Evolutionary conservation across 2,888 invertebrate genomes (phyloP), one percentile per base, ranked within the genome.

Genomic region (Lasiommata megera): DNA sequence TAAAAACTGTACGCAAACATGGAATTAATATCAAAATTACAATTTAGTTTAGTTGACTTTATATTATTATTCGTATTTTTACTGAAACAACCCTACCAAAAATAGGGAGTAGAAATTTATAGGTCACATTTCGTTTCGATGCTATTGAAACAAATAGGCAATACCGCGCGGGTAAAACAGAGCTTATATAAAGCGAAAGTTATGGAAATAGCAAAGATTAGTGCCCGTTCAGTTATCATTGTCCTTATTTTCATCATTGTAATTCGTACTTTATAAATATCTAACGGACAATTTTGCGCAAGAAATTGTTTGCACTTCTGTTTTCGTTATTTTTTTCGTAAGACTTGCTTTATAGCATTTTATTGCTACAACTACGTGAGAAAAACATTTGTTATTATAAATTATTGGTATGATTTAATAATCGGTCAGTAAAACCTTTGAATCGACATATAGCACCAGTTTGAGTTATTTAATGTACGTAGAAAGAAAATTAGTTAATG

Each of bases 141-240:
- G 36, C 12, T 48, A 48, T 36, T 48, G 48, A 48, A 48, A 48
- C 18, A 36, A 48, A 48, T 48, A 18, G 36, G 36, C 48, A 48
- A 36, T 48, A 36, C 23, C 18, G 12, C 18, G 18, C 18, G 36
- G n/a, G 36, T 12, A 11, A 16, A 7, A 46, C 11, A 9, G 31
- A 23, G 36, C 36, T 48, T 23, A 37, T 12, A 48, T 36, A 36
- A 31, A 47, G 36, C 44, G 29, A 29, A 46, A 44, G 44, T 29
- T 44, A 44, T 44, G 44, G 36, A 36, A 18, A 36, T 48, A 3
- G 36, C 36, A 12, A 34, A 36, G 18, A 16, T 46, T 16, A 31
- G 11, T 11, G 29, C 31, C 23, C 29, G 28, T 28, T 43, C 28
- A 43, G 43, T 43, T 43, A 28, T 14, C 23, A 12, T 12, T 28